Evolutionary conservation across 2,113 vertebrate species (phyloP).

Genomic region (Tupaia chinensis): DNA sequence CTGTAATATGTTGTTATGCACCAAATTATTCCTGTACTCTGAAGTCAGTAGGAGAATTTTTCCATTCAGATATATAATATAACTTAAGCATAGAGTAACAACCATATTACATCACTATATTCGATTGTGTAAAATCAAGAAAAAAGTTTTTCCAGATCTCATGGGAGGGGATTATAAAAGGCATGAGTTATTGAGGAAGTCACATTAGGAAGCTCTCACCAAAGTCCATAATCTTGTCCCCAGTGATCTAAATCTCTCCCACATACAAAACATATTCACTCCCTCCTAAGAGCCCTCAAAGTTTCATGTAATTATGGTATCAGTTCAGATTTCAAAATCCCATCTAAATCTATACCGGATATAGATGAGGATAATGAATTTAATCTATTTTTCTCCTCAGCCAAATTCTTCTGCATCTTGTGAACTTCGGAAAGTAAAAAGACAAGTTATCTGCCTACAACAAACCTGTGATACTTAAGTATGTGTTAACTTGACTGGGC

Average conservation of each 20-base stretch:
- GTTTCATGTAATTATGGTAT: neutral
- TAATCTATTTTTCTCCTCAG: neutral
- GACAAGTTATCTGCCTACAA: neutral
- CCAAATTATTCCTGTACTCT: neutral
- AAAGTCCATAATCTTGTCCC: neutral
- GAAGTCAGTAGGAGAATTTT: neutral
- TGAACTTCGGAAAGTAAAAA: neutral
- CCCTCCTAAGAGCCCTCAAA: neutral
- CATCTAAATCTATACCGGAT: neutral
- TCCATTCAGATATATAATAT: neutral
- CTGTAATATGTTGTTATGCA: neutral
- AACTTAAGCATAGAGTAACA: neutral
- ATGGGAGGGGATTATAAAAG: neutral
- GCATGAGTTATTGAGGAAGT: neutral
- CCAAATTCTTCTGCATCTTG: neutral
- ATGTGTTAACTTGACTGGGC: neutral
- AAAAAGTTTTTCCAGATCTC: neutral
- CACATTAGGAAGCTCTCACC: neutral
- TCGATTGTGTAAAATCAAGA: neutral
- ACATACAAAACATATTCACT: neutral
- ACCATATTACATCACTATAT: neutral
- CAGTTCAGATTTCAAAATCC: neutral
- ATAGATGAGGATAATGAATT: neutral
- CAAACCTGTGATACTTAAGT: neutral
- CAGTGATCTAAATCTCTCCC: neutral